Percentiles rank a stretch among this genome's conserved stretches.
Conservation (phyloP, 2,888 invertebrate species). For the Eupithecia subfuscata region DNA sequence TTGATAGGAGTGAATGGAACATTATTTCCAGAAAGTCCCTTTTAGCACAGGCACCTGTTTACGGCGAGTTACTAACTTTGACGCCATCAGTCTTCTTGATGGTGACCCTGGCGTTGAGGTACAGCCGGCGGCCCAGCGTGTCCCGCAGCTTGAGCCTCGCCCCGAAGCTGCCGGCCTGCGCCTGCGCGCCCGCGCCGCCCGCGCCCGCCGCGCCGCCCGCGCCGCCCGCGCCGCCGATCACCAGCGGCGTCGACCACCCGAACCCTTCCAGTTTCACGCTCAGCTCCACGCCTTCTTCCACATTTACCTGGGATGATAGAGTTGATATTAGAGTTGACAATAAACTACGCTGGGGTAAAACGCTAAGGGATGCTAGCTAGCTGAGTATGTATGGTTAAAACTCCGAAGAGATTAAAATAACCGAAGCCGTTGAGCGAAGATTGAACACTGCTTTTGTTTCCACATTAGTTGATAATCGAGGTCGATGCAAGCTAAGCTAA, state of each 20-base stretch:
- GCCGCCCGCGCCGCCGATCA: conserved; percentile 73
- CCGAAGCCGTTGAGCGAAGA: too few species aligned
- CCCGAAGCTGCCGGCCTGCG: conserved; percentile 80
- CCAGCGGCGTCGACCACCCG: conserved; percentile 87
- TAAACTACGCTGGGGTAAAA: too few species aligned
- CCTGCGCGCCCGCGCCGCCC: conserved; percentile 80
- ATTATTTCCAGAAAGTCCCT: background rate
- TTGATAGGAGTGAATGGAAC: background rate
- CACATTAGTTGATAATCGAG: too few species aligned
- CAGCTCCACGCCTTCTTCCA: conserved; percentile 89
- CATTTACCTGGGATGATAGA: conserved; percentile 83
- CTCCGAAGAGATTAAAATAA: too few species aligned
- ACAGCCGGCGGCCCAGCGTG: conserved; percentile 87
- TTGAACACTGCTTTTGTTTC: too few species aligned
- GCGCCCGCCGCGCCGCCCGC: conserved; percentile 71
- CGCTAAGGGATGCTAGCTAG: too few species aligned
- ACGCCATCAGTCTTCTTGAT: conserved; percentile 71
- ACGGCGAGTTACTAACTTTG: conserved; percentile 70
- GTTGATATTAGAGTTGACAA: too few species aligned
- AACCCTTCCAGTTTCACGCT: conserved; percentile 93
- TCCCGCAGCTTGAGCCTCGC: conserved; percentile 91
- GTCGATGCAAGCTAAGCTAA: too few species aligned
- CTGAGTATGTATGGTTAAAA: too few species aligned
- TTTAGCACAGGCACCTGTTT: background rate
- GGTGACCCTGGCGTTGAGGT: conserved; percentile 87